Conservation (phyloP, 1,140 invertebrate genomes). For the Apis florea region DNA sequence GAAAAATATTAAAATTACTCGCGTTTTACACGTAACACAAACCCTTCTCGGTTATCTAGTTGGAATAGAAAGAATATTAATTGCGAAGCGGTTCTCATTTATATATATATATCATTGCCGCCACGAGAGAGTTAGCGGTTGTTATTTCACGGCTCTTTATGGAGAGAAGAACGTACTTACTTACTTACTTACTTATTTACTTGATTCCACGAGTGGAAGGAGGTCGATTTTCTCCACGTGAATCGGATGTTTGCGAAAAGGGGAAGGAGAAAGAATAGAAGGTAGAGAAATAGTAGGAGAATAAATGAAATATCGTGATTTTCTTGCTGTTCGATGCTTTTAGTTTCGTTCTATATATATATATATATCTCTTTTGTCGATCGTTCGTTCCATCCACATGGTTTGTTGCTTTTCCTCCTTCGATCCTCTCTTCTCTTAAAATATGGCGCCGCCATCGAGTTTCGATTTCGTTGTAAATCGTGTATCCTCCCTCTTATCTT, state of each 20-base stretch:
- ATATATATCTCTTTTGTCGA: not conserved
- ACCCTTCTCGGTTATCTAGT: no score
- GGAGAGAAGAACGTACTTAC: no score
- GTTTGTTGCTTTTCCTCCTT: not conserved
- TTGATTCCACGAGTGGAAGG: not conserved
- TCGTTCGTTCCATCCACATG: not conserved
- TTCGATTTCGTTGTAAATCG: conserved; percentile 11
- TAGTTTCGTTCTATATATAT: no score
- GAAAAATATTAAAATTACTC: conserved; percentile 17
- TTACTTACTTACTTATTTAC: no score
- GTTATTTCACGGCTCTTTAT: not conserved
- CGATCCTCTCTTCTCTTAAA: conserved; percentile 6
- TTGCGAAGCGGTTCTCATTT: conserved; percentile 26
- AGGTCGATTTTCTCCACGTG: not conserved
- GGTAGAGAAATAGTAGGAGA: not conserved
- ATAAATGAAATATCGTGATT: not conserved
- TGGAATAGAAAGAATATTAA: conserved; percentile 23
- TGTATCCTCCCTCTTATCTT: not conserved
- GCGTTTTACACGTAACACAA: not conserved
- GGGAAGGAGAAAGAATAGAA: not conserved
- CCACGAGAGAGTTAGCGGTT: not conserved
- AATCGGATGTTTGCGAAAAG: not conserved
- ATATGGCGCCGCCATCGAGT: not conserved
- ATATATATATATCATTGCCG: conserved; percentile 21
- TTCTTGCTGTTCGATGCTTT: not conserved